phyloP scores from a whole-genome alignment of 2,797 vertebrate species.

The Enteromius fasciolatus region DNA sequence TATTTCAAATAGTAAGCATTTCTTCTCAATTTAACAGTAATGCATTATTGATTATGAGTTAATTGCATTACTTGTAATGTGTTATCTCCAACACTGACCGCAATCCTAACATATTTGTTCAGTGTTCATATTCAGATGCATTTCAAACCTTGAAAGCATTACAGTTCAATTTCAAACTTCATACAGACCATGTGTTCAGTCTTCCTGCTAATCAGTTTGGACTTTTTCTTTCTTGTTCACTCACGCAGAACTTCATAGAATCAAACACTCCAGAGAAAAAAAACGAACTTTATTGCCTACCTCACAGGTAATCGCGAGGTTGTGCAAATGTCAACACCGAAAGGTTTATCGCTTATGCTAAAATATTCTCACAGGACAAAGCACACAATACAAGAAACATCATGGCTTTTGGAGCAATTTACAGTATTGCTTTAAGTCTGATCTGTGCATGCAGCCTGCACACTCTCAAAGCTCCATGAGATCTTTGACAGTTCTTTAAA shows the following conservation, averaged over 20 bases:
- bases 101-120: no score
- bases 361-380: constrained; percentile 34
- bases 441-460: constrained; percentile 12
- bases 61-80: no score
- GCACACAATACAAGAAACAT: constrained; percentile 18
- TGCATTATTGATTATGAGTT: no score
- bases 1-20: no score
- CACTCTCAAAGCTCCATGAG: background rate
- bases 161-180: background rate
- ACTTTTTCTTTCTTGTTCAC: no score
- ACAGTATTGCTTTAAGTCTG: constrained; percentile 6
- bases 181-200: background rate
- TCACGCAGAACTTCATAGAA: background rate
- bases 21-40: no score
- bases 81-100: no score
- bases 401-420: constrained; percentile 9
- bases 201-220: background rate
- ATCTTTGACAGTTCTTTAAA: background rate
- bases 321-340: constrained; percentile 38
- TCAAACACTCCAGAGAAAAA: background rate
- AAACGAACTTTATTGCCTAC: constrained; percentile 1
- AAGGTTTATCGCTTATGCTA: background rate
- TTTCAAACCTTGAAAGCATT: background rate
- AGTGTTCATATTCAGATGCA: background rate
- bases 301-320: constrained; percentile 19